Evolutionary conservation across 2,797 vertebrate genomes (phyloP), one percentile per base, ranked within the genome.

Genomic region (Rallus crepitans): DNA sequence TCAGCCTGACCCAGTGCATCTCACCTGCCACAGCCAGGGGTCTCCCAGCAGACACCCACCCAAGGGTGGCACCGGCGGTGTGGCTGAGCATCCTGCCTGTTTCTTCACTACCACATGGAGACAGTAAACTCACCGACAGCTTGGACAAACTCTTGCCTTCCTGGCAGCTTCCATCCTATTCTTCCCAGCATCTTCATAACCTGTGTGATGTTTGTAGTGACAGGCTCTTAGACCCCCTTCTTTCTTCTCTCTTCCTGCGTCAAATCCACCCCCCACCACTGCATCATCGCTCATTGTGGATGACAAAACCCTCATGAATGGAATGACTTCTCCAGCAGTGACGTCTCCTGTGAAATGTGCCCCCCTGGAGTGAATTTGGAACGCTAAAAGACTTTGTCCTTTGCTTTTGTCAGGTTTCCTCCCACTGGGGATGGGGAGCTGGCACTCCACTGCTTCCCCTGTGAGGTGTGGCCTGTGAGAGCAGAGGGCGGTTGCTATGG

Each of bases 271-370:
- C 95, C 91, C 78, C 52, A 56, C 18, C 66, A 25, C 89, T 78
- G 92, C 94, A 92, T 93, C 94, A 91, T 82, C 6, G 3, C 64
- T 85, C 12, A 4, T 28, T 78, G 87, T 92, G 81, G 91, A 94
- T 95, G 94, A 95, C 79, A 94, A 91, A 85, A 68, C 91, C 56
- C n/a, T 82, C 48, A 77, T 90, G 93, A 95, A 91, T 13, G 35
- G 78, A 95, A 17, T 50, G 63, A 94, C 87, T 95, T 64, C 84
- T 45, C 87, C 37, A 56, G 45, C 68, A 68, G 20, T 94, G 91
- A 94, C 23, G 16, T 89, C 39, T 28, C 45, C 82, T 45, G 48
- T 12, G 64, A 85, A 64, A 76, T 60, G 76, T 82, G 87, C 56
- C 17, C 42, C 42, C 66, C 89, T 13, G 70, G 66, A 63, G 68